Conservation (phyloP, 2,888 invertebrate species). For the Glaucopsyche alexis region DNA sequence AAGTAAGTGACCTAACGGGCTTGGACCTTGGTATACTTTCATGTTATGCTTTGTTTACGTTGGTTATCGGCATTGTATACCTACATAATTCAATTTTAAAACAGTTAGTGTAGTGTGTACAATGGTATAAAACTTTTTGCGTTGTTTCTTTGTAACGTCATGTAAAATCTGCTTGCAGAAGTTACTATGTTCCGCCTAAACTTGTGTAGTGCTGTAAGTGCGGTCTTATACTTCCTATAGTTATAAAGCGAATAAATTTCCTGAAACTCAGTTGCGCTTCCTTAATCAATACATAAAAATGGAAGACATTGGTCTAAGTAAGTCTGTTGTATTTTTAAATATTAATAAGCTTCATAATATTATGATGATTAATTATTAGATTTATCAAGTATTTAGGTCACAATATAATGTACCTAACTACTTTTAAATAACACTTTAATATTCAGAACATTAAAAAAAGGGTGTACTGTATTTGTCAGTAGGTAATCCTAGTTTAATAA, state of each 20-base stretch:
- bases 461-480: neutral
- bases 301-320: slow-evolving; percentile 48
- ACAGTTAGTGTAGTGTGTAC: neutral
- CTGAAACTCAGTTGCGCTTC: slow-evolving; percentile 24
- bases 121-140: slow-evolving; percentile 1
- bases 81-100: slow-evolving; percentile 21
- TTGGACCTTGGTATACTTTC: neutral
- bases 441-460: neutral
- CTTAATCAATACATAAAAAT: slow-evolving; percentile 35
- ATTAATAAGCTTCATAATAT: neutral
- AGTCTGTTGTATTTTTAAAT: slow-evolving; percentile 37
- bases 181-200: neutral
- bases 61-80: slow-evolving; percentile 29
- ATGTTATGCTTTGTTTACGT: slow-evolving; percentile 25
- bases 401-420: neutral
- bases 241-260: slow-evolving; percentile 30
- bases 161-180: neutral
- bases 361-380: neutral
- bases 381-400: neutral
- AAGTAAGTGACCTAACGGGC: neutral
- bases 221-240: neutral
- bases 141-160: neutral
- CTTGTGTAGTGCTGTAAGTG: neutral
- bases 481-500: too few species aligned
- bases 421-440: neutral